Base-by-base conservation (phyloP, 1,140 invertebrate species). In the Lepidurus packardi region DNA sequence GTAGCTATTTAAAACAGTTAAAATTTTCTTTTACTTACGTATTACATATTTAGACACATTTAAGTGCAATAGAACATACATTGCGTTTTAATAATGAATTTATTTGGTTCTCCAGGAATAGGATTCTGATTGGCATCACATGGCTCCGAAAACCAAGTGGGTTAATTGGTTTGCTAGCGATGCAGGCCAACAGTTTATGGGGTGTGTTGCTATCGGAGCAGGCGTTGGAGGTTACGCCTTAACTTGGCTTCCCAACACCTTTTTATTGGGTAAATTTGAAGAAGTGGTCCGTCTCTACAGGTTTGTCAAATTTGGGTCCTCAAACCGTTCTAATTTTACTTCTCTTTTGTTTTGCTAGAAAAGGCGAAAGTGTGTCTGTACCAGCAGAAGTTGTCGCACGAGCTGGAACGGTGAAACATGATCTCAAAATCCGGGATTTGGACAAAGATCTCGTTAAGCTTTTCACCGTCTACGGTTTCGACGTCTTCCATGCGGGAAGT, bases 381-480 rank as follows among this genome's bases (percentile, higher is more conserved):
- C 77, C 84, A 1, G 77, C 83, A 11, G 79, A 85, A 65, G 74
- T 89, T 1, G 45, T 83, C 73, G 75, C 83, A 65, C 82, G 84
- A 47, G 85, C 88, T 77, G 73, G 87, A 21, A 84, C 86, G 81
- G 87, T 89, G 7, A 7, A 90, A 21, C 81, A 88, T 16, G 86
- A 89, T 80, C 80, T 90, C 24, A 80, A 88, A 44, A 75, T 91
- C 11, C 41, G 81, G 4, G 80, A 83, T 2, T 78, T 83, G 8
- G 76, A 85, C 2, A 84, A 82, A n/a, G 81, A 83, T 44, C 74
- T 84, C 11, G 83, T 88, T 73, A 84, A 86, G 73, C 86, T 90
- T 1, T 92, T 92, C 80, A 87, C 86, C 16, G 87, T 89, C 6
- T 86, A 85, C 82, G 91, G 90, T n/a, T 89, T 90, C 80, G 88